phyloP scores from a whole-genome alignment of 2,113 vertebrate genomes.

The Daboia siamensis region DNA sequence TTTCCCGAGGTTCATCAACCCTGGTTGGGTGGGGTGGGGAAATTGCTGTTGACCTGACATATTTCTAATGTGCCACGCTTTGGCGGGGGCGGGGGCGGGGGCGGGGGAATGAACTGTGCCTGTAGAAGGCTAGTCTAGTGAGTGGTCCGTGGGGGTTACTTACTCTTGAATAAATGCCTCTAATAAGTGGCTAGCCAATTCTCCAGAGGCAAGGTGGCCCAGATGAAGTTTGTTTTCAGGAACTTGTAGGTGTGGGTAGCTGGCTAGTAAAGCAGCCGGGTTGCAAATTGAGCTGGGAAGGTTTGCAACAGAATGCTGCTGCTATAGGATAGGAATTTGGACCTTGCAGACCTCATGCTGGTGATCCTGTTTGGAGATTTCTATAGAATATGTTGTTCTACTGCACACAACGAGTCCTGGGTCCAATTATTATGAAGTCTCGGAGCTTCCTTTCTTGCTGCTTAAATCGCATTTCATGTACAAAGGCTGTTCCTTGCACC shows the following conservation, averaged over 20 bases:
- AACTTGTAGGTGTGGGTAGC: neutral
- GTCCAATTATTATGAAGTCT: no score
- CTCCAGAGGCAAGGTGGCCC: neutral
- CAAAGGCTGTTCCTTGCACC: neutral
- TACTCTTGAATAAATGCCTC: neutral
- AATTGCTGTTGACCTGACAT: neutral
- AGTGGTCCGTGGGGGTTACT: neutral
- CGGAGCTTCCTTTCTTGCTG: neutral
- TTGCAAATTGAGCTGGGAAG: no score
- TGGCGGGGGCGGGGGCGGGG: rapidly evolving
- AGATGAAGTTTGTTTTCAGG: neutral
- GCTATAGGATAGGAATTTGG: neutral
- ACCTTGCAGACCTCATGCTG: rapidly evolving
- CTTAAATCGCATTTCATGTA: no score
- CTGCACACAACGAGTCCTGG: neutral
- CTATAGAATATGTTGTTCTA: no score
- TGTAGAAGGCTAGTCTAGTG: neutral
- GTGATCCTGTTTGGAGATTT: neutral
- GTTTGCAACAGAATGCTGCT: neutral
- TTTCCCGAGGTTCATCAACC: neutral
- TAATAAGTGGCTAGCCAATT: neutral
- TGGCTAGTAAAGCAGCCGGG: neutral
- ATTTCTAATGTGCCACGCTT: neutral
- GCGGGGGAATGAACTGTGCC: neutral
- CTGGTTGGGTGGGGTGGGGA: neutral